These are phyloP conservation scores for Brienomyrus longianalis DNA, from an alignment of 2,113 vertebrate genomes.

Conservation along the genomic window DNA sequence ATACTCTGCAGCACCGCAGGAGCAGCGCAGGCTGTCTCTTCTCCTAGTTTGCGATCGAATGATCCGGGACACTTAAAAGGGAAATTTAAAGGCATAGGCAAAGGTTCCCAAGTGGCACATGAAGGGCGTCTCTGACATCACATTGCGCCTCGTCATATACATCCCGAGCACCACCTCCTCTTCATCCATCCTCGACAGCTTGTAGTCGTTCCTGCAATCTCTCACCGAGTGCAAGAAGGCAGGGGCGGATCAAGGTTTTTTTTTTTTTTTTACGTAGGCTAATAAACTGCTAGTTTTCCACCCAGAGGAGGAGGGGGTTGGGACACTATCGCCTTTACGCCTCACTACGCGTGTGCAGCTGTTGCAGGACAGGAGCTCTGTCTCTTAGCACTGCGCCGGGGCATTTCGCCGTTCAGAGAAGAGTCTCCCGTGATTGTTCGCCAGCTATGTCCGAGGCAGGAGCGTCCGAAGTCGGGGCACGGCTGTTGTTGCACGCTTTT, in stretches of 20 bases:
- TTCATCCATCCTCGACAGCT: not conserved
- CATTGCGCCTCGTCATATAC: conserved; percentile 47
- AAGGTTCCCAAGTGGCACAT: not conserved
- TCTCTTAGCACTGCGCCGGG: not conserved
- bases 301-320: conserved; percentile 1
- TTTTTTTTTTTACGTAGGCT: not conserved
- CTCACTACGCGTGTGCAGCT: not conserved
- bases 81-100: not conserved
- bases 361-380: not conserved
- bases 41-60: not conserved
- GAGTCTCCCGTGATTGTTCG: not conserved
- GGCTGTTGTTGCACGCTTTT: conserved; percentile 40
- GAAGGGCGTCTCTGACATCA: conserved; percentile 35
- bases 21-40: not conserved
- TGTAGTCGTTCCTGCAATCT: not conserved
- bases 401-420: not conserved
- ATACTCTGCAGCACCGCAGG: not conserved
- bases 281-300: conserved; percentile 2
- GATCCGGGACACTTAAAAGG: not conserved
- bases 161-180: conserved; percentile 33
- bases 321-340: not conserved
- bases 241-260: conserved; percentile 22
- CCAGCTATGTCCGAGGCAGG: conserved; percentile 33
- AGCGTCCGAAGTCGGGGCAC: conserved; percentile 16
- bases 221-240: conserved; percentile 16